Conservation (phyloP, 30 jellyfish, hydroid and myxozoan species). For the Sanderia malayensis region DNA sequence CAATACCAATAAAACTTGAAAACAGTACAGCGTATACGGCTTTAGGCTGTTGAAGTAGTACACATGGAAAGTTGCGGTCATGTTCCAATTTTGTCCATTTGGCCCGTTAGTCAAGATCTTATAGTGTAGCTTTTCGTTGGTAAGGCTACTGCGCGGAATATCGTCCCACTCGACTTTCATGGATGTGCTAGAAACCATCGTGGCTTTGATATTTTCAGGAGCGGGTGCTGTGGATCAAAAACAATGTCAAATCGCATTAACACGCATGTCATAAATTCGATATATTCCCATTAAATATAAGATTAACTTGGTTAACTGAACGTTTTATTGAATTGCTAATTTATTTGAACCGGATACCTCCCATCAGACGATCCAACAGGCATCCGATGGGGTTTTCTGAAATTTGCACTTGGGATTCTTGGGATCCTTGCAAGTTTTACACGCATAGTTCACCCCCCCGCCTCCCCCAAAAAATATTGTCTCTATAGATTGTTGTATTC, state of each 20-base stretch:
- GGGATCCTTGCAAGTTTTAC: too few species aligned
- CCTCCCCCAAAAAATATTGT: too few species aligned
- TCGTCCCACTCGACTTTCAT: constrained; percentile 17
- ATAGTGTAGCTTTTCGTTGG: constrained; percentile 4
- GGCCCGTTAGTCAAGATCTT: background rate
- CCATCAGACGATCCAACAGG: too few species aligned
- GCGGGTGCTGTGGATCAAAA: constrained; percentile 40
- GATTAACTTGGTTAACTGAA: too few species aligned
- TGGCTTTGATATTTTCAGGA: constrained; percentile 22
- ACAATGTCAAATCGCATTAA: too few species aligned
- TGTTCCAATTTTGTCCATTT: background rate
- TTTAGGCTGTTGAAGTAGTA: background rate
- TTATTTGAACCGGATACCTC: too few species aligned
- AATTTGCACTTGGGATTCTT: too few species aligned
- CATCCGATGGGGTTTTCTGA: too few species aligned
- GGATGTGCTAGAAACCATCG: background rate
- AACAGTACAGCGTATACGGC: constrained; percentile 33
- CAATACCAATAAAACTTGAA: constrained; percentile 15
- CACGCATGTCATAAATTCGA: too few species aligned
- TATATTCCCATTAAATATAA: too few species aligned
- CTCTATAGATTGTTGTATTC: too few species aligned
- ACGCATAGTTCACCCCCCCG: too few species aligned
- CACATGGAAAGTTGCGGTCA: background rate
- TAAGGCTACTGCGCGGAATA: constrained; percentile 7
- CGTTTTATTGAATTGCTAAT: background rate